Percentiles rank a stretch among this genome's conserved stretches.
Conservation (phyloP, 2,113 vertebrate species). For the Fregata magnificens region DNA sequence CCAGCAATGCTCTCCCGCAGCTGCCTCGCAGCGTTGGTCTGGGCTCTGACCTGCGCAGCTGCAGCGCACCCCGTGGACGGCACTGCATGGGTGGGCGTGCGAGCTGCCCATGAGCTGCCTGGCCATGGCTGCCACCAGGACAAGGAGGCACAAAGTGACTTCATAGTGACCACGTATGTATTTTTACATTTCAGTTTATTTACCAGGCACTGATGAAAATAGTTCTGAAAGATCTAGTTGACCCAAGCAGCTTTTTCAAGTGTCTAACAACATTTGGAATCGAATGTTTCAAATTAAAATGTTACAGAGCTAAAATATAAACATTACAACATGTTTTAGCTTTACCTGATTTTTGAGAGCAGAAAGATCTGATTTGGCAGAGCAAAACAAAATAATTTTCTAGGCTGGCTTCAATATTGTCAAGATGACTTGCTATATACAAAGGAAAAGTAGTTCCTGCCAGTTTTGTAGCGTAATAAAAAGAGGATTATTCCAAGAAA, state of each 20-base stretch:
- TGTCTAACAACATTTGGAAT: neutral
- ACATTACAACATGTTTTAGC: neutral
- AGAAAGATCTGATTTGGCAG: neutral
- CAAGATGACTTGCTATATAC: neutral
- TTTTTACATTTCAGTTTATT: neutral
- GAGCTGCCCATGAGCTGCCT: neutral
- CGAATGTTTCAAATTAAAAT: neutral
- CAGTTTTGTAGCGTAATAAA: neutral
- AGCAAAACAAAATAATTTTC: neutral
- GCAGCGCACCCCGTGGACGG: neutral
- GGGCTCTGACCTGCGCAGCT: neutral
- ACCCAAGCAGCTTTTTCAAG: neutral
- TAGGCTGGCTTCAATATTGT: neutral
- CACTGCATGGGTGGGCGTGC: accelerated
- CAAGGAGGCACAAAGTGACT: neutral
- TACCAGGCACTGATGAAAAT: neutral
- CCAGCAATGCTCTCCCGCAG: neutral
- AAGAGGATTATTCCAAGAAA: conserved; percentile 8
- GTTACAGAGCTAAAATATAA: neutral
- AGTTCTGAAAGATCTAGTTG: neutral
- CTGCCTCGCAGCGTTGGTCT: neutral
- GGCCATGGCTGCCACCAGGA: neutral
- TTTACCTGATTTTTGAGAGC: neutral
- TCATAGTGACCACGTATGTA: accelerated
- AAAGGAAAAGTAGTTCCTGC: neutral